Evolutionary conservation across 2,888 invertebrate species (phyloP).

Genomic region (Tineola bisselliella): DNA sequence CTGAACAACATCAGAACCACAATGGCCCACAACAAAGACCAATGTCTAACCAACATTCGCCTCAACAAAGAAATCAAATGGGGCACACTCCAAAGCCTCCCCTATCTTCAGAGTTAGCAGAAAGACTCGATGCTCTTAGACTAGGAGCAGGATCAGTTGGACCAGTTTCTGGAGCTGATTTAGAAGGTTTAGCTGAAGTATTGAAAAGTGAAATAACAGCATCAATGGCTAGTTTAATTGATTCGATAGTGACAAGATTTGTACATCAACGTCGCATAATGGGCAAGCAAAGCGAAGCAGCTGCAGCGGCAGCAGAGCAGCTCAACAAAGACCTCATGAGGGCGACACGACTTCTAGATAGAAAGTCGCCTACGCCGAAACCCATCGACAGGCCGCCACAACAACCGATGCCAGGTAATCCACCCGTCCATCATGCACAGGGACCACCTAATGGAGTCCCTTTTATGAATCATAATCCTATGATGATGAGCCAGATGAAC

Average conservation of each 20-base stretch:
- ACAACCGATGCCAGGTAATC: constrained; percentile 64
- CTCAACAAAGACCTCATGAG: constrained; percentile 85
- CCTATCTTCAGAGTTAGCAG: constrained; percentile 76
- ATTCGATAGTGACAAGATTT: constrained; percentile 86
- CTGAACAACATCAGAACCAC: constrained; percentile 52
- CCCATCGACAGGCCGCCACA: constrained; percentile 70
- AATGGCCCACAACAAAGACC: constrained; percentile 68
- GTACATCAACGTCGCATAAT: constrained; percentile 81
- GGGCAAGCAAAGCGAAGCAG: constrained; percentile 81
- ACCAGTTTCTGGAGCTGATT: constrained; percentile 78
- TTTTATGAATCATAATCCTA: constrained; percentile 53
- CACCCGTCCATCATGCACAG: constrained; percentile 54
- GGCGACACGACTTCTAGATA: constrained; percentile 82
- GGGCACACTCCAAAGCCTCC: constrained; percentile 52
- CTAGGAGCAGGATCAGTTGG: constrained; percentile 74
- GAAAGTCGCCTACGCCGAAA: constrained; percentile 82
- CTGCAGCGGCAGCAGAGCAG: constrained; percentile 83
- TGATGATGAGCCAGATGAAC: constrained; percentile 65
- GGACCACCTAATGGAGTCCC: constrained; percentile 52
- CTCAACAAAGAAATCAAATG: constrained; percentile 56
- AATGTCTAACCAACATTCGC: constrained; percentile 68
- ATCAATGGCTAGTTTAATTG: constrained; percentile 84
- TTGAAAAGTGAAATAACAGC: constrained; percentile 90
- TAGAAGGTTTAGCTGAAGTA: constrained; percentile 90
- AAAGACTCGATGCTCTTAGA: constrained; percentile 80